Evolutionary conservation across 37 sponge, comb jelly and placozoan genomes (phyloP).

Genomic region (Agelas oroides): DNA sequence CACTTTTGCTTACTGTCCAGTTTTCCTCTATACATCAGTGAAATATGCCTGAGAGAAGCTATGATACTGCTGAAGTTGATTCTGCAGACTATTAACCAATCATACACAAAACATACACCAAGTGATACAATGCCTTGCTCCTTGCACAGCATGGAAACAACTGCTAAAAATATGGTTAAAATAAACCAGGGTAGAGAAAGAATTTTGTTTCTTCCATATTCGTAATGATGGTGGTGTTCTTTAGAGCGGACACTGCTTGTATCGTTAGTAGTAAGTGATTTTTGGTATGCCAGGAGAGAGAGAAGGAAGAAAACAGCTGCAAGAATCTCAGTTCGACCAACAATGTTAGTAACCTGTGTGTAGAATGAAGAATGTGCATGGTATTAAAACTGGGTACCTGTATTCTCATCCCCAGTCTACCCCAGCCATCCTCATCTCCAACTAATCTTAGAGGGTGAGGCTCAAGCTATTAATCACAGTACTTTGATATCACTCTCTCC

Average conservation of each 20-base stretch:
- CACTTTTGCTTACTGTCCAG: too few relatives aligned
- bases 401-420: too few relatives aligned
- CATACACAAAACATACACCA: constrained; percentile 62
- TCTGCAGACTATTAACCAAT: constrained; percentile 31
- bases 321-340: constrained; percentile 88
- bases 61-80: too few relatives aligned
- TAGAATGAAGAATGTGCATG: background rate
- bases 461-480: too few relatives aligned
- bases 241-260: too few relatives aligned
- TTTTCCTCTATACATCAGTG: too few relatives aligned
- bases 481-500: too few relatives aligned
- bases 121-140: constrained; percentile 81
- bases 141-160: constrained; percentile 73
- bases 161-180: background rate
- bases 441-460: too few relatives aligned
- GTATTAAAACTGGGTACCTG: too few relatives aligned
- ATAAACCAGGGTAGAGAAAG: constrained; percentile 21
- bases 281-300: constrained; percentile 68
- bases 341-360: constrained; percentile 80
- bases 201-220: background rate
- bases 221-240: too few relatives aligned
- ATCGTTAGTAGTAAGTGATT: background rate
- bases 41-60: too few relatives aligned
- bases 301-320: constrained; percentile 80
- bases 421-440: too few relatives aligned